These are phyloP conservation scores for Tokudaia tokunoshimensis DNA, from an alignment of 2,797 vertebrate species.

Conservation along the genomic window DNA sequence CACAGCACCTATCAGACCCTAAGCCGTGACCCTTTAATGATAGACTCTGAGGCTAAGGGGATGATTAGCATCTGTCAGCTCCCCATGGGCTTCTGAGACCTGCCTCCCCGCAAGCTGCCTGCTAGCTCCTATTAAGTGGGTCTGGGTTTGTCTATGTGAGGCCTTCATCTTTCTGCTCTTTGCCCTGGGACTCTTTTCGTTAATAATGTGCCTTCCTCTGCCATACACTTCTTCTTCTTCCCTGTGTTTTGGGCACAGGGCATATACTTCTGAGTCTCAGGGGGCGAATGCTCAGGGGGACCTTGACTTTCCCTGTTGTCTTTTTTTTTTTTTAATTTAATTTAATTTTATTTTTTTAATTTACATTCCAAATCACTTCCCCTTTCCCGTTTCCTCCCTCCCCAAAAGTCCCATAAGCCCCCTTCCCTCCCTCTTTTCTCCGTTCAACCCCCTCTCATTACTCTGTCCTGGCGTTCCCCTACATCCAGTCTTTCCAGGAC, in stretches of 20 bases:
- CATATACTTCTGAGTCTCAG: background rate
- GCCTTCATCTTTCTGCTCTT: background rate
- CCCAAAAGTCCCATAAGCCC: no score
- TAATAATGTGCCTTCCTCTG: background rate
- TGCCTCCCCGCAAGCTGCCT: background rate
- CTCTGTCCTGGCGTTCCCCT: no score
- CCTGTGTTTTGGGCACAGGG: background rate
- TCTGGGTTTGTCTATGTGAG: background rate
- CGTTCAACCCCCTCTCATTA: no score
- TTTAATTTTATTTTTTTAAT: no score
- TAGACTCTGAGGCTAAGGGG: background rate
- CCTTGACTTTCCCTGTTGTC: background rate
- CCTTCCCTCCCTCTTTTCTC: no score
- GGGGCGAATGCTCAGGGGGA: background rate
- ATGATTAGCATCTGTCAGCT: constrained; percentile 16
- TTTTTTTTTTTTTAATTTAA: no score
- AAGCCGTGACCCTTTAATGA: background rate
- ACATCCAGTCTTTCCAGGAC: no score
- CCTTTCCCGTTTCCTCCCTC: no score
- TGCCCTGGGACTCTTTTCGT: background rate
- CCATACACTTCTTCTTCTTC: background rate
- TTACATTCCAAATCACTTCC: no score
- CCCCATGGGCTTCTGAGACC: background rate
- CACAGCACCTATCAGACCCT: background rate
- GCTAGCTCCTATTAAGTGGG: background rate